Percentiles rank a stretch among this genome's conserved stretches.
phyloP scores from a whole-genome alignment of 2,113 vertebrate species.

The Potamarius usumacintae region DNA sequence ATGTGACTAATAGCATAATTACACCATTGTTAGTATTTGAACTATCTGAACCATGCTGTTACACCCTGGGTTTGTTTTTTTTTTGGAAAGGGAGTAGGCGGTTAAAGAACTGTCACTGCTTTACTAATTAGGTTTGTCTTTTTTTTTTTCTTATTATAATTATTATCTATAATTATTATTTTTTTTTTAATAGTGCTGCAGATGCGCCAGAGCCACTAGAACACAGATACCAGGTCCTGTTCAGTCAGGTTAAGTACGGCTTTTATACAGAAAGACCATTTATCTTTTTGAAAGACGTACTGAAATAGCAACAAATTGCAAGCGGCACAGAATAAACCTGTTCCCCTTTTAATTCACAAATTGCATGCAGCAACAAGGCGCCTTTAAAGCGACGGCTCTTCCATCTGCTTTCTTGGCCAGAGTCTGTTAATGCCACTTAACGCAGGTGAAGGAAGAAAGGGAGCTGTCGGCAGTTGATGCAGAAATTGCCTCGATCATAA shows the following conservation, averaged over 20 bases:
- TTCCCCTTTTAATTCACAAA: constrained; percentile 49
- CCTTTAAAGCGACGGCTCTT: constrained; percentile 37
- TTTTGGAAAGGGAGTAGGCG: neutral
- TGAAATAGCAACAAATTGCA: constrained; percentile 44
- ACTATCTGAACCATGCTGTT: neutral
- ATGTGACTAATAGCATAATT: neutral
- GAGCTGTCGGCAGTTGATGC: constrained; percentile 47
- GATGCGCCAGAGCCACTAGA: neutral
- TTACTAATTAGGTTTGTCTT: neutral
- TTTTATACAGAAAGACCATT: constrained; percentile 29
- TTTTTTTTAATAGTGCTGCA: neutral
- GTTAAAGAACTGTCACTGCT: neutral
- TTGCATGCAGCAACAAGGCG: constrained; percentile 37
- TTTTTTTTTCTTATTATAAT: neutral
- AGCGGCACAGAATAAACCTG: constrained; percentile 44
- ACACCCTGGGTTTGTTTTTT: neutral
- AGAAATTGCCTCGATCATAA: constrained; percentile 49
- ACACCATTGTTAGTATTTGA: neutral
- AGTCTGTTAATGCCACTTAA: constrained; percentile 34
- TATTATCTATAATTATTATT: neutral
- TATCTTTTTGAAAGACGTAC: constrained; percentile 40
- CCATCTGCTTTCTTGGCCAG: constrained; percentile 28
- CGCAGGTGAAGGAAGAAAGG: constrained; percentile 41
- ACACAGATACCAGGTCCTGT: neutral
- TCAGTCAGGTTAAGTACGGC: neutral